phyloP scores from a whole-genome alignment of 30 jellyfish, hydroid and myxozoan species.

The Aurelia coerulea region DNA sequence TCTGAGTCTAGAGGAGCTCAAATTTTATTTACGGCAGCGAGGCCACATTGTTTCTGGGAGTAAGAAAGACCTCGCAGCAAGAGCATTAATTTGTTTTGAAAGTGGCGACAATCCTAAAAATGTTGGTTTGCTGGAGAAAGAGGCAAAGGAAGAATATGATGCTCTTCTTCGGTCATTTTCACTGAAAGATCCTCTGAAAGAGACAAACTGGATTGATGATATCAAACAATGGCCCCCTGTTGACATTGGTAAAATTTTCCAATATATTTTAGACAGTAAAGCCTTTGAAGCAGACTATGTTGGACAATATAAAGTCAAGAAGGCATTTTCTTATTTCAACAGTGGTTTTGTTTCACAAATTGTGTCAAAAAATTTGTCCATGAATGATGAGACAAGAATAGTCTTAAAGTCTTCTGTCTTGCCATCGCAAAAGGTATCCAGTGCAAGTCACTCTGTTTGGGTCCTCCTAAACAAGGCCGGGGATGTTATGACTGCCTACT shows the following conservation, averaged over 20 bases:
- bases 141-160: neutral
- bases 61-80: neutral
- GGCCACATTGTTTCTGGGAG: neutral
- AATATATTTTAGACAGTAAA: constrained; percentile 14
- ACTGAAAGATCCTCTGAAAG: neutral
- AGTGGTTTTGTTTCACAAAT: constrained; percentile 73
- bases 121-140: neutral
- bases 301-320: constrained; percentile 69
- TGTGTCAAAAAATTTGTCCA: neutral
- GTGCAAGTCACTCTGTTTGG: too few relatives aligned
- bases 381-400: neutral
- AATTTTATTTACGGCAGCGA: neutral
- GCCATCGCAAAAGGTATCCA: neutral
- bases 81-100: neutral
- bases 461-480: too few relatives aligned
- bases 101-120: neutral
- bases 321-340: constrained; percentile 63
- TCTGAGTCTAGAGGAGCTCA: neutral
- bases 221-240: constrained; percentile 49
- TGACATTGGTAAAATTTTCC: constrained; percentile 49
- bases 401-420: neutral
- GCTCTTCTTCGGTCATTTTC: neutral
- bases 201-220: constrained; percentile 10
- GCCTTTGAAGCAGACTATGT: constrained; percentile 49
- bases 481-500: too few relatives aligned